These are phyloP conservation scores for Pissodes strobi DNA, from an alignment of 1,140 invertebrate species.

Conservation along the genomic window DNA sequence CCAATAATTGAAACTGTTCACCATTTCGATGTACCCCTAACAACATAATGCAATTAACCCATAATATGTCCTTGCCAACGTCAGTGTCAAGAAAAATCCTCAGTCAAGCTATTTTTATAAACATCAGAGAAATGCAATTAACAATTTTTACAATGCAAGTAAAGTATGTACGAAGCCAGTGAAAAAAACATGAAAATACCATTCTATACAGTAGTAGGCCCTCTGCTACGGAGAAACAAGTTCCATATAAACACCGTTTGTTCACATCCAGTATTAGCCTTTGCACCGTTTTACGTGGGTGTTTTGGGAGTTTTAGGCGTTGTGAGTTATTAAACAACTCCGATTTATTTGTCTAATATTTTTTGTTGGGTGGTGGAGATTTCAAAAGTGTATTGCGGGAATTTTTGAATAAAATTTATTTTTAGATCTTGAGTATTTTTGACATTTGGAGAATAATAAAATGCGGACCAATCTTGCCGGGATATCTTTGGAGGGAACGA, in stretches of 20 bases:
- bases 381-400: neutral
- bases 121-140: neutral
- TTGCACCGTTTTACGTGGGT: slow-evolving; percentile 41
- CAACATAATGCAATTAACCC: too few relatives aligned
- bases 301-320: slow-evolving; percentile 45
- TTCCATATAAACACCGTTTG: slow-evolving; percentile 40
- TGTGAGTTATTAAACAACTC: slow-evolving; percentile 39
- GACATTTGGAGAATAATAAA: slow-evolving; percentile 48
- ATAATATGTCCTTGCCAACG: neutral
- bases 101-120: slow-evolving; percentile 2
- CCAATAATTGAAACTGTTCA: too few relatives aligned
- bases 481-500: slow-evolving; percentile 40
- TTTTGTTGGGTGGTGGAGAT: neutral
- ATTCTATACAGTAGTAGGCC: slow-evolving; percentile 43
- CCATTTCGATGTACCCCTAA: too few relatives aligned
- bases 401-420: slow-evolving; percentile 9
- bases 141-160: neutral
- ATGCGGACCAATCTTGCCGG: slow-evolving; percentile 45
- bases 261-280: slow-evolving; percentile 33
- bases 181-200: slow-evolving; percentile 43
- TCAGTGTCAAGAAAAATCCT: slow-evolving; percentile 2
- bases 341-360: slow-evolving; percentile 1
- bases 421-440: slow-evolving; percentile 47
- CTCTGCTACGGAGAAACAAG: slow-evolving; percentile 38
- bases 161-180: neutral